Conservation (phyloP, 2,113 vertebrate species). For the Pionites leucogaster region DNA sequence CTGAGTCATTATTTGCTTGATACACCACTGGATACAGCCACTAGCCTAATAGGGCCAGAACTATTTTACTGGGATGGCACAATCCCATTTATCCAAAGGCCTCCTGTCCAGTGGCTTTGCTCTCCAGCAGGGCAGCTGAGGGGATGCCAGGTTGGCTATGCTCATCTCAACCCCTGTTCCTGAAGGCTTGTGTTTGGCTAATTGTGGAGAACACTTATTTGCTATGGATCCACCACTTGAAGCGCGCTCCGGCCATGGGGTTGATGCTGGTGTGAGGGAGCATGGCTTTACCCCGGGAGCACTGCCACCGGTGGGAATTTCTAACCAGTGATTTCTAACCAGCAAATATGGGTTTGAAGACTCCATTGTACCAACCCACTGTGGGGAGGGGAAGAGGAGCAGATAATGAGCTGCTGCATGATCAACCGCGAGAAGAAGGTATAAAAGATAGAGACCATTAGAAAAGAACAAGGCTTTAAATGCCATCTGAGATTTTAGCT, state of each 20-base stretch:
- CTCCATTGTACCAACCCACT: neutral
- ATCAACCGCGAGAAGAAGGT: conserved; percentile 25
- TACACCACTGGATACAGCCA: neutral
- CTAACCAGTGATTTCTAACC: neutral
- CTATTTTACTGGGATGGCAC: neutral
- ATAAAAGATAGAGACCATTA: conserved; percentile 33
- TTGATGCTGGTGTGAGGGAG: neutral
- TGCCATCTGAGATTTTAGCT: conserved; percentile 46
- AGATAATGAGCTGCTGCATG: conserved; percentile 15
- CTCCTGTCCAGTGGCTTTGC: neutral
- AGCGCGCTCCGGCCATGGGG: rapidly evolving
- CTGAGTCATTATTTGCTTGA: neutral
- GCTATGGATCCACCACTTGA: rapidly evolving
- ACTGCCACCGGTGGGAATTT: neutral
- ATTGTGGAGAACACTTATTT: neutral
- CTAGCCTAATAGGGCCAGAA: neutral
- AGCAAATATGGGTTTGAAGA: neutral
- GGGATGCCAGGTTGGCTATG: neutral
- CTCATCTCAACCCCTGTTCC: rapidly evolving
- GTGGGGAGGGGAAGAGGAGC: conserved; percentile 20
- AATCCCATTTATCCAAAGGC: neutral
- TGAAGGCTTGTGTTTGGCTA: neutral
- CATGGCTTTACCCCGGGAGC: neutral
- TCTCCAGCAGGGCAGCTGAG: neutral
- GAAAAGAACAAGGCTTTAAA: conserved; percentile 58